phyloP scores from a whole-genome alignment of 2,113 vertebrate species.

The Bombycilla garrulus region DNA sequence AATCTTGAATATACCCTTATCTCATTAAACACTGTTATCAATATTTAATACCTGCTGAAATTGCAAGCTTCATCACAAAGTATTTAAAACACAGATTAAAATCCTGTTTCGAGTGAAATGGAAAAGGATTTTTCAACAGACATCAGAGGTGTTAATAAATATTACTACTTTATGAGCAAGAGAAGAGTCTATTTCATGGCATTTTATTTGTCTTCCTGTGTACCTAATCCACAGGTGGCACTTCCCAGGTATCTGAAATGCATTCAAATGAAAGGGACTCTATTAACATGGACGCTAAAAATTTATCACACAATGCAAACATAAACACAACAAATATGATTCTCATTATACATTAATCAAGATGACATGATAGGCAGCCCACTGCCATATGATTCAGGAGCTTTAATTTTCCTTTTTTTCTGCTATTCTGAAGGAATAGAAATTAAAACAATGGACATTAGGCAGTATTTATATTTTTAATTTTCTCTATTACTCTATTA shows the following conservation, averaged over 20 bases:
- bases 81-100: constrained; percentile 43
- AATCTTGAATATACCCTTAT: neutral
- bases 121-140: neutral
- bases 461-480: neutral
- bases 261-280: neutral
- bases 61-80: neutral
- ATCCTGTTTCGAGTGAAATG: neutral
- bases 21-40: neutral
- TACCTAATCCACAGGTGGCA: neutral
- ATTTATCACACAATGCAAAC: neutral
- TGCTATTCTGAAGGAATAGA: constrained; percentile 1
- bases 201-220: neutral
- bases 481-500: neutral
- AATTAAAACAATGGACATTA: neutral
- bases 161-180: neutral
- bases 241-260: neutral
- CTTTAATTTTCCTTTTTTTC: neutral
- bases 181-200: neutral
- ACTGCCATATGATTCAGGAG: neutral
- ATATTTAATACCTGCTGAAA: neutral
- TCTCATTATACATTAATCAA: neutral
- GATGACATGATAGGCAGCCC: neutral
- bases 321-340: neutral
- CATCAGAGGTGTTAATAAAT: constrained; percentile 26
- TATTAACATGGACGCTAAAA: neutral